Percentiles rank a stretch among this genome's conserved stretches.
phyloP scores from a whole-genome alignment of 2,888 invertebrate species.

The Monochamus alternatus region DNA sequence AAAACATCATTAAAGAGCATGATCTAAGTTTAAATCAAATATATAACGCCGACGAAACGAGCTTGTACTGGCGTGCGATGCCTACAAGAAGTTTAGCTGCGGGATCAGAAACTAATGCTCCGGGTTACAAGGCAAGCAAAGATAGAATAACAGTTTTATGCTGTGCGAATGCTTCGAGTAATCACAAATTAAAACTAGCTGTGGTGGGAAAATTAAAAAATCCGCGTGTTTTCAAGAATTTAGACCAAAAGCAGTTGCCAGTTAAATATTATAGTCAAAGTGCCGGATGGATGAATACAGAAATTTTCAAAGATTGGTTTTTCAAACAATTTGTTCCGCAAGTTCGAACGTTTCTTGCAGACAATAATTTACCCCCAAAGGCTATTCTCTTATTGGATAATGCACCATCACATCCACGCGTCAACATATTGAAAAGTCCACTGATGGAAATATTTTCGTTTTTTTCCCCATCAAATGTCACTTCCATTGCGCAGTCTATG shows the following conservation, averaged over 20 bases:
- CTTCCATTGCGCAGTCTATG: neutral
- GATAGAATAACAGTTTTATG: slow-evolving; percentile 39
- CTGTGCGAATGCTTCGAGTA: slow-evolving; percentile 38
- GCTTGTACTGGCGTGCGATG: slow-evolving; percentile 34
- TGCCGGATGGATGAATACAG: neutral
- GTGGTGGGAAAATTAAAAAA: slow-evolving; percentile 36
- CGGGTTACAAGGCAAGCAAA: slow-evolving; percentile 37
- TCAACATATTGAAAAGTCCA: neutral
- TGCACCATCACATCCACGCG: neutral
- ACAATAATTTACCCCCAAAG: neutral
- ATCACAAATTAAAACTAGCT: slow-evolving; percentile 46
- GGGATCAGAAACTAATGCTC: slow-evolving; percentile 38
- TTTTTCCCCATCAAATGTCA: neutral
- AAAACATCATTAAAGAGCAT: slow-evolving; percentile 35
- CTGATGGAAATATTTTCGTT: neutral
- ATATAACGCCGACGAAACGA: slow-evolving; percentile 44
- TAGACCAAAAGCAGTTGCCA: neutral
- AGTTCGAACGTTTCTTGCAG: neutral
- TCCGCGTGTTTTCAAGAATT: neutral
- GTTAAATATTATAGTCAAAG: neutral
- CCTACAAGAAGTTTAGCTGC: slow-evolving; percentile 32
- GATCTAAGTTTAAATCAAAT: slow-evolving; percentile 41
- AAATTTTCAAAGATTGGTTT: neutral
- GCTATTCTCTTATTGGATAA: neutral
- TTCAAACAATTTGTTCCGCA: neutral